A percentile compares a stretch with the other conserved stretches of the same genome.
Conservation (phyloP, 2,888 invertebrate species). For the Hirtodrosophila confusa region DNA sequence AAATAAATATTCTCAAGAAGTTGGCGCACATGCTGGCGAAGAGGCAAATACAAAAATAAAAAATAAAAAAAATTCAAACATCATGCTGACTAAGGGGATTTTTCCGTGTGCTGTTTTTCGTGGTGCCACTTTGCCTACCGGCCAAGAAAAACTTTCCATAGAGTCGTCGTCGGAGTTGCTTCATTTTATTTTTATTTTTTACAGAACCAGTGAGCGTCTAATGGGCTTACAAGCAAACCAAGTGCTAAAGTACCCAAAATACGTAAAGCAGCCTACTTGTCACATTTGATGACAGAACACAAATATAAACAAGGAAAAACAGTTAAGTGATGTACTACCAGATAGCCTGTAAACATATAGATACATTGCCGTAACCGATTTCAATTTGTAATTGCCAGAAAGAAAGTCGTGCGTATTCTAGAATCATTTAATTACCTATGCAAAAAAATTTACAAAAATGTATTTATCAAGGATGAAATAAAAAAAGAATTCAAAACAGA, state of each 20-base stretch:
- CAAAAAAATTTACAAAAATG: too few species aligned
- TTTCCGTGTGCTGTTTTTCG: conserved; percentile 37
- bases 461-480: too few species aligned
- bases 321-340: conserved; percentile 3
- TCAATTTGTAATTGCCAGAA: too few species aligned
- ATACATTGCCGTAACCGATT: too few species aligned
- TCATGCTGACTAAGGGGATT: conserved; percentile 70
- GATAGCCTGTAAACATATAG: conserved; percentile 8
- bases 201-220: conserved; percentile 42
- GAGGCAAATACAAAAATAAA: conserved; percentile 23
- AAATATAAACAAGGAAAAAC: neutral
- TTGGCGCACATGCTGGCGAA: conserved; percentile 55
- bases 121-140: conserved; percentile 53
- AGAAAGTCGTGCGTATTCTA: too few species aligned
- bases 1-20: conserved; percentile 49
- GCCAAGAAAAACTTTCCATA: conserved; percentile 41
- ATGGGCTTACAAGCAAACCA: conserved; percentile 57
- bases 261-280: conserved; percentile 30
- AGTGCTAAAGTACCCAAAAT: conserved; percentile 35
- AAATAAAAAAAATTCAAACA: conserved; percentile 46
- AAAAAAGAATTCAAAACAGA: too few species aligned
- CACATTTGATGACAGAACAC: conserved; percentile 16
- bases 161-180: conserved; percentile 5
- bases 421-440: too few species aligned
- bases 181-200: conserved; percentile 15